Conservation (phyloP, 2,113 vertebrate genomes). For the Micronycteris hirsuta region DNA sequence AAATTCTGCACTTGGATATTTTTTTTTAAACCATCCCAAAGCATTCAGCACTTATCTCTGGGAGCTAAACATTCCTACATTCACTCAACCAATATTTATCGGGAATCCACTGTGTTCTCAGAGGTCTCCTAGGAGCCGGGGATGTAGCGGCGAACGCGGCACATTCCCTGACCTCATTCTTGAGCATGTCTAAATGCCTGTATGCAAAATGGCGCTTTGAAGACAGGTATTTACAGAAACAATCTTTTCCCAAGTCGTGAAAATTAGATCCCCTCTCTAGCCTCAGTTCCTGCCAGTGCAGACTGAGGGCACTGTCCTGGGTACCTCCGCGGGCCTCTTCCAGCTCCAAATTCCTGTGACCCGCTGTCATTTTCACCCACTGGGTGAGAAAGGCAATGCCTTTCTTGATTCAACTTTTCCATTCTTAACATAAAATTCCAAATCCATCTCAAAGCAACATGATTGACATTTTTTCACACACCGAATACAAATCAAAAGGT, state of each 20-base stretch:
- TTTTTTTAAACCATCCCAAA: not conserved
- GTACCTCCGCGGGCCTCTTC: not conserved
- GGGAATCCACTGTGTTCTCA: not conserved
- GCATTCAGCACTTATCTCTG: not conserved
- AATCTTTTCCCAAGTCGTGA: not conserved
- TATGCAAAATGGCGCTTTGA: not conserved
- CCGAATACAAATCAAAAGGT: not conserved
- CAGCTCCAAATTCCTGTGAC: not conserved
- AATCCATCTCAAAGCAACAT: not conserved
- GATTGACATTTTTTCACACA: not conserved
- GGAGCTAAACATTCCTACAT: not conserved
- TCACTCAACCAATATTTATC: not conserved
- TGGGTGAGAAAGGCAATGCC: not conserved
- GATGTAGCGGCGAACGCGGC: not conserved
- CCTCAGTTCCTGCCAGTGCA: not conserved
- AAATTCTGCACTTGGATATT: not conserved
- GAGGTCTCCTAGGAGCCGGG: not conserved
- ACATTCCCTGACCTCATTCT: not conserved
- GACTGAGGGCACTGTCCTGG: not conserved
- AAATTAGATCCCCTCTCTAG: not conserved
- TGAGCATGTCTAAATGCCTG: not conserved
- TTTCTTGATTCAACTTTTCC: not conserved
- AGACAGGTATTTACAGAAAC: not conserved
- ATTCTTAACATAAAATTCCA: conserved; percentile 22
- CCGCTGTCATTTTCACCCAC: not conserved